These are phyloP conservation scores for Caenorhabditis parvicauda DNA, from an alignment of 2,888 invertebrate genomes.

Conservation along the genomic window DNA sequence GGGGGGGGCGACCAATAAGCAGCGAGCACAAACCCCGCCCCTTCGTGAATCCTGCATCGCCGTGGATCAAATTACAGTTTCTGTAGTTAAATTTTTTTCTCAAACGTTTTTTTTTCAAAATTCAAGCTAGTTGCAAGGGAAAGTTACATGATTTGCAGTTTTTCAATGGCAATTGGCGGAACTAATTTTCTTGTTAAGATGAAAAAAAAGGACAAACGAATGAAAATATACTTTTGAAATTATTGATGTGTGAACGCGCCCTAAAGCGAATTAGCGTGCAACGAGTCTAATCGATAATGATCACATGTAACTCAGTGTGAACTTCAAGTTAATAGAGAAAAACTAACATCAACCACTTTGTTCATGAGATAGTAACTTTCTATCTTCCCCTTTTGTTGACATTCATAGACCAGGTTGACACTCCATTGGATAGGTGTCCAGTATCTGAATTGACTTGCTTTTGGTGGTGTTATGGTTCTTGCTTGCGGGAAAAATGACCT, in stretches of 20 bases:
- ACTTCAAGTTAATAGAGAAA: no score
- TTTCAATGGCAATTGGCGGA: no score
- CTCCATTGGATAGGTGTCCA: conserved; percentile 50
- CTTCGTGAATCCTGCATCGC: no score
- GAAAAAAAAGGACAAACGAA: not conserved
- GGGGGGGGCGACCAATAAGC: not conserved
- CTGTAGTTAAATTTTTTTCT: no score
- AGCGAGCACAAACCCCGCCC: no score
- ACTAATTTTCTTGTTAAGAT: not conserved
- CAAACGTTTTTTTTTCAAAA: no score
- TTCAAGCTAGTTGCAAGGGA: no score
- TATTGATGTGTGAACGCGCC: no score
- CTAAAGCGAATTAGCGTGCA: not conserved
- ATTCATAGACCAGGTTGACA: conserved; percentile 41
- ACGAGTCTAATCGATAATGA: not conserved
- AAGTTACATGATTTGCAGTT: no score
- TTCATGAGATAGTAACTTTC: conserved; percentile 50
- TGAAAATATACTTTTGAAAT: not conserved
- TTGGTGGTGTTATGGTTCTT: not conserved
- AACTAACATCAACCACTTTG: conserved; percentile 41
- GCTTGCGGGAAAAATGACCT: no score
- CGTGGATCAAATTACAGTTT: no score
- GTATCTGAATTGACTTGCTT: conserved; percentile 20
- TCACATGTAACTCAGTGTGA: not conserved
- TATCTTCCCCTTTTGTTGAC: conserved; percentile 37